Evolutionary conservation across 2,113 vertebrate species (phyloP).

Genomic region (Acrocephalus arundinaceus): DNA sequence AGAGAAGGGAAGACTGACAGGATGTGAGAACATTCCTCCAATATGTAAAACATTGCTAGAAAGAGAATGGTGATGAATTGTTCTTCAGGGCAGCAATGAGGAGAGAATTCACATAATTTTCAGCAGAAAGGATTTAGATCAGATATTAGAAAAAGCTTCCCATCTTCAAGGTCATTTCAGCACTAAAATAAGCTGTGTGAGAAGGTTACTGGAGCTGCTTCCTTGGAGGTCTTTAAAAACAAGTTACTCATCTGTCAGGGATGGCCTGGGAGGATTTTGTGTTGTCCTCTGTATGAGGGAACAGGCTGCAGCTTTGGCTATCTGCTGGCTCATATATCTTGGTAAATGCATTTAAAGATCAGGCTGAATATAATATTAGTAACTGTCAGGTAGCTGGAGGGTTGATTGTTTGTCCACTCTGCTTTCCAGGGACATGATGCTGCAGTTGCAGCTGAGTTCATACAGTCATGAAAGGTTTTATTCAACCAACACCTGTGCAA

Average conservation of each 20-base stretch:
- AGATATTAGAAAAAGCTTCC: not conserved
- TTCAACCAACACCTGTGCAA: not conserved
- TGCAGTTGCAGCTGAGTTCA: not conserved
- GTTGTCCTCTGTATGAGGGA: not conserved
- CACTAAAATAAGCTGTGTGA: not conserved
- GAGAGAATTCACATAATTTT: constrained; percentile 14
- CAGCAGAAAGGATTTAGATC: not conserved
- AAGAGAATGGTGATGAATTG: constrained; percentile 61
- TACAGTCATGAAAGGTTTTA: not conserved
- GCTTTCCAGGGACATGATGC: not conserved
- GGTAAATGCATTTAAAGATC: not conserved
- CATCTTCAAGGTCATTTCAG: constrained; percentile 1
- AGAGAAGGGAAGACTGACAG: constrained; percentile 55
- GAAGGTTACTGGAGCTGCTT: constrained; percentile 8
- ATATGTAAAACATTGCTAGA: constrained; percentile 40
- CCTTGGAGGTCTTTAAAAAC: constrained; percentile 40
- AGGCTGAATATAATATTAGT: not conserved
- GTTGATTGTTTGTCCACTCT: not conserved
- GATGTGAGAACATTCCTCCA: constrained; percentile 47
- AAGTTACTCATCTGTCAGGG: not conserved
- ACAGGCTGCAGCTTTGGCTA: not conserved
- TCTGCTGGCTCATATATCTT: not conserved
- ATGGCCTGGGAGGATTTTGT: not conserved
- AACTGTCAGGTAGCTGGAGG: not conserved
- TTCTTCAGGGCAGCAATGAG: not conserved